A percentile compares a stretch with the other conserved stretches of the same genome.
These are phyloP conservation scores for Xylota sylvarum DNA, from an alignment of 2,888 invertebrate species.

Conservation along the genomic window DNA sequence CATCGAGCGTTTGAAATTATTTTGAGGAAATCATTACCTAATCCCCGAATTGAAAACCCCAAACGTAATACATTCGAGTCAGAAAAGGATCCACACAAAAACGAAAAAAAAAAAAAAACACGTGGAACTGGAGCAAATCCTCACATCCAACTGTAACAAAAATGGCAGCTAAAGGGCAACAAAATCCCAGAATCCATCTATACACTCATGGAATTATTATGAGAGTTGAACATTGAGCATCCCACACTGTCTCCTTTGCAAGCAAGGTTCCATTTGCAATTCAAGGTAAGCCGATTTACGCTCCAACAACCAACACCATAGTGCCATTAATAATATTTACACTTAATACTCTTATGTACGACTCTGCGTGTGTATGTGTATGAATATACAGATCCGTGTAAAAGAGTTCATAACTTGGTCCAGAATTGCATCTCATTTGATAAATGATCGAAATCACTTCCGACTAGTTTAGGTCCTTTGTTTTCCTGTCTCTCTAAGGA, in stretches of 20 bases:
- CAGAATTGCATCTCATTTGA: conserved; percentile 6
- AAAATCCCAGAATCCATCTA: neutral
- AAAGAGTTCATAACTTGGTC: neutral
- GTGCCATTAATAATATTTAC: conserved; percentile 3
- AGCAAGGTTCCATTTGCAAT: neutral
- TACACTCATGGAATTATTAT: neutral
- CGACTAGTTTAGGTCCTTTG: neutral
- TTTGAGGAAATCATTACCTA: neutral
- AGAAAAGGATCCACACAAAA: neutral
- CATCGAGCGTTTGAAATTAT: conserved; percentile 10
- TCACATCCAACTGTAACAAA: neutral
- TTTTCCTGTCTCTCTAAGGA: neutral
- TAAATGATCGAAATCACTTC: conserved; percentile 13
- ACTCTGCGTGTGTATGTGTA: neutral
- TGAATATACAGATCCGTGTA: neutral
- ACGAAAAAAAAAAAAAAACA: too few species aligned
- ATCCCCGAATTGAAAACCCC: neutral
- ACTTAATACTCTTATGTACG: neutral
- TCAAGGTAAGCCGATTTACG: neutral
- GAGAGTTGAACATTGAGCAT: neutral
- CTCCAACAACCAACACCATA: neutral
- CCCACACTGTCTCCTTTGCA: neutral
- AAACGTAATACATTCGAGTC: neutral
- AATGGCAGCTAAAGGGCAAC: neutral
- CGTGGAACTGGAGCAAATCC: neutral